A percentile compares a stretch with the other conserved stretches of the same genome.
Evolutionary conservation across 2,797 vertebrate genomes (phyloP).

Genomic region (Etheostoma nigrum): DNA sequence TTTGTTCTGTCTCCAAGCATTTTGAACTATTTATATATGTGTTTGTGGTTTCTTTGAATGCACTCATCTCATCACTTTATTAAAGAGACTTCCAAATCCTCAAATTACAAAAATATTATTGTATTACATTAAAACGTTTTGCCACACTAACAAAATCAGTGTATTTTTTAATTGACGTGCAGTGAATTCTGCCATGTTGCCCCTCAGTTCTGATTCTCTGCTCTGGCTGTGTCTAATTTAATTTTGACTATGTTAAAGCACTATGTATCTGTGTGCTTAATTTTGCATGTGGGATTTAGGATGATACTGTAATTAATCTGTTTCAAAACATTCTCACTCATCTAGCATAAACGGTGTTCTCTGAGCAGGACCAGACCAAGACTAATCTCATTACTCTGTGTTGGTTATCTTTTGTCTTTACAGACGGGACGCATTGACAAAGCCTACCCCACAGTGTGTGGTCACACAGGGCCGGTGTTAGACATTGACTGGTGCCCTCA

Average conservation of each 20-base stretch:
- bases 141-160: no score
- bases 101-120: not conserved
- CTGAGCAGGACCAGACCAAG: conserved; percentile 19
- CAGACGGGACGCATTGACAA: conserved; percentile 97
- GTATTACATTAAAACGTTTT: not conserved
- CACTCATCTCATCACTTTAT: not conserved
- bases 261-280: not conserved
- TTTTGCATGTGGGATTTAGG: conserved; percentile 48
- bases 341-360: conserved; percentile 27
- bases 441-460: conserved; percentile 96
- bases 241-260: conserved; percentile 5
- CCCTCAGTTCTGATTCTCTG: not conserved
- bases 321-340: conserved; percentile 47
- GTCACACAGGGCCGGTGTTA: conserved; percentile 96
- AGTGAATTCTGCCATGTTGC: not conserved
- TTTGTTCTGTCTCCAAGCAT: not conserved
- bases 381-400: conserved; percentile 64
- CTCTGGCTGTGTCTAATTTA: not conserved
- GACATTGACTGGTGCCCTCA: conserved; percentile 99
- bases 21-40: not conserved
- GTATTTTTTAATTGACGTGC: not conserved
- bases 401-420: conserved; percentile 67
- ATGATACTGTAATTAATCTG: conserved; percentile 52
- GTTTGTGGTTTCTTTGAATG: conserved; percentile 1
- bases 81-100: not conserved